Conservation (phyloP, 2,888 invertebrate genomes). For the Aphodius granarius region DNA sequence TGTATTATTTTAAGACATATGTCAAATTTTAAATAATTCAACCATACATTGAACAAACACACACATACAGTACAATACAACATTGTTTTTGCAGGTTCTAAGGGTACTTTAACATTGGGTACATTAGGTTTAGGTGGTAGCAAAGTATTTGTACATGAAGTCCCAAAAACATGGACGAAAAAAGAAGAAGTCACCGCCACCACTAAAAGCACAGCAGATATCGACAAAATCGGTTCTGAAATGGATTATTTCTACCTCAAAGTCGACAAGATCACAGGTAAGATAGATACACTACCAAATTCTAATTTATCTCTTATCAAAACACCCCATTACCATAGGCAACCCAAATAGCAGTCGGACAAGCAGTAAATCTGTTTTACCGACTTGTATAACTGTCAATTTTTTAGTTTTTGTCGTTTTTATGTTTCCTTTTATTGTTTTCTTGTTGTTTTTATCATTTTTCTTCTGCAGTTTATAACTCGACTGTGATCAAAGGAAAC, state of each 20-base stretch:
- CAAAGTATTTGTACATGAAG: constrained; percentile 25
- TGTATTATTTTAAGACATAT: constrained; percentile 19
- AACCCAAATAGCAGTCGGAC: too few species aligned
- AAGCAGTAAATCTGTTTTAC: too few species aligned
- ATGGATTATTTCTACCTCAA: constrained; percentile 18
- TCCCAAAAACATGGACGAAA: constrained; percentile 20
- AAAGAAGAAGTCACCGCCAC: not conserved
- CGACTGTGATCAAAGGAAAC: too few species aligned
- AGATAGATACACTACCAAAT: too few species aligned
- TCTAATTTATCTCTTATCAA: too few species aligned
- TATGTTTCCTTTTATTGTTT: too few species aligned
- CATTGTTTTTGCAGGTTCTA: not conserved
- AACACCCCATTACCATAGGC: too few species aligned
- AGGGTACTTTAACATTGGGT: not conserved
- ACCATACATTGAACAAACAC: not conserved
- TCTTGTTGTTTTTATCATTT: too few species aligned
- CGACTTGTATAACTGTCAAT: too few species aligned
- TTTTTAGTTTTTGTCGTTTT: too few species aligned
- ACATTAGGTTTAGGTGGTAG: constrained; percentile 21
- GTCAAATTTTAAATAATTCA: not conserved
- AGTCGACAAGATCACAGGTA: constrained; percentile 16
- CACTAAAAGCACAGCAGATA: not conserved
- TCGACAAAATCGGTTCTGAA: constrained; percentile 3
- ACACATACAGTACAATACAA: not conserved
- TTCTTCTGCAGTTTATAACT: too few species aligned